A percentile compares a stretch with the other conserved stretches of the same genome.
phyloP scores from a whole-genome alignment of 2,888 invertebrate species.

The Apocheima hispidaria region DNA sequence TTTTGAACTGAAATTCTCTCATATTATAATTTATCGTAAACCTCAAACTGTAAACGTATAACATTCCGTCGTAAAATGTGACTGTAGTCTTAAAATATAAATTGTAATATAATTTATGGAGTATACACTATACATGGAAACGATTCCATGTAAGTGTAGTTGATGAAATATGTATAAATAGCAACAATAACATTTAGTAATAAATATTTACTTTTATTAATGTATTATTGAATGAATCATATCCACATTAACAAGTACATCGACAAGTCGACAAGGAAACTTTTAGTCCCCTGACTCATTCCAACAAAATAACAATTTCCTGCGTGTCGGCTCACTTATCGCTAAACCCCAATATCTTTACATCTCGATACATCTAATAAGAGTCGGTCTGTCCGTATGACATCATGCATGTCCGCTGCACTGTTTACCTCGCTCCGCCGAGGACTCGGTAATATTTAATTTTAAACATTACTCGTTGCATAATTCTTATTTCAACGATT shows the following conservation, averaged over 20 bases:
- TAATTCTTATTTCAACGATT: constrained; percentile 27
- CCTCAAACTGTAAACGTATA: too few relatives aligned
- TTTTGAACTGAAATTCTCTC: too few relatives aligned
- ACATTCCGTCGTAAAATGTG: too few relatives aligned
- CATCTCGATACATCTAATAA: constrained; percentile 26
- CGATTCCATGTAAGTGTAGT: neutral
- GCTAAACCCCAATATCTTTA: constrained; percentile 19
- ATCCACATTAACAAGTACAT: too few relatives aligned
- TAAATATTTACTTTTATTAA: neutral
- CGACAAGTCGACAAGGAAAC: constrained; percentile 14
- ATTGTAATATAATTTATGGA: neutral
- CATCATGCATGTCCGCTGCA: constrained; percentile 42
- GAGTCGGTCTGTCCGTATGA: constrained; percentile 31
- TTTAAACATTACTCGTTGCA: constrained; percentile 33
- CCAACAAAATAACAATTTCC: constrained; percentile 14
- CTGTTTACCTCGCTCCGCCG: constrained; percentile 35
- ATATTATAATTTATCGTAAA: too few relatives aligned
- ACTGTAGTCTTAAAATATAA: too few relatives aligned
- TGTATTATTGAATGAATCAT: neutral
- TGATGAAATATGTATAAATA: neutral
- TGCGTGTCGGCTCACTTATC: constrained; percentile 23
- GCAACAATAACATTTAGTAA: neutral
- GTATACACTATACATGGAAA: constrained; percentile 6
- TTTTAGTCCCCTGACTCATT: constrained; percentile 17
- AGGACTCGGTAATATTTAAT: constrained; percentile 34